phyloP scores from a whole-genome alignment of 2,888 invertebrate genomes.

The Drosophila rubida region DNA sequence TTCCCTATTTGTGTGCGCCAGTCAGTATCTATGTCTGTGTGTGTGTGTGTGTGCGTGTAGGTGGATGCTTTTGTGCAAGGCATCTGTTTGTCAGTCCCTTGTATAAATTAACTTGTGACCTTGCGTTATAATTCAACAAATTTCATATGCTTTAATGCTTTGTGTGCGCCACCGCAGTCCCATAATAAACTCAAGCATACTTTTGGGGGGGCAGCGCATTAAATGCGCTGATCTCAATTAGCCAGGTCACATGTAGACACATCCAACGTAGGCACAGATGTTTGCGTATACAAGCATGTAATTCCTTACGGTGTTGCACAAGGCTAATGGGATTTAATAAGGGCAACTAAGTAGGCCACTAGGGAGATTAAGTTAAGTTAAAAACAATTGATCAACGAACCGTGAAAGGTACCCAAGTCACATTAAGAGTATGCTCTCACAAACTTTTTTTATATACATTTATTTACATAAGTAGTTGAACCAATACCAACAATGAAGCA shows the following conservation, averaged over 20 bases:
- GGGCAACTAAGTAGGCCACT: conserved; percentile 26
- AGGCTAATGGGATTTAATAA: conserved; percentile 45
- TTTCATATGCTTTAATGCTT: conserved; percentile 69
- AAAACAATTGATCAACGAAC: conserved; percentile 44
- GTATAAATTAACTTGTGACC: conserved; percentile 76
- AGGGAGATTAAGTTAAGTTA: conserved; percentile 18
- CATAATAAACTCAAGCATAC: conserved; percentile 38
- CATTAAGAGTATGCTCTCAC: neutral
- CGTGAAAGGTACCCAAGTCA: conserved; percentile 31
- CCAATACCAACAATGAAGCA: too few relatives aligned
- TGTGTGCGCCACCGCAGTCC: conserved; percentile 10
- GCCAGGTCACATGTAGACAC: conserved; percentile 25
- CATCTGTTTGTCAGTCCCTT: conserved; percentile 46
- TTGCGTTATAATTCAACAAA: conserved; percentile 63
- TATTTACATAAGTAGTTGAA: too few relatives aligned
- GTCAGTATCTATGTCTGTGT: neutral
- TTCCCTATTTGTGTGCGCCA: neutral
- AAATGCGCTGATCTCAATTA: conserved; percentile 56
- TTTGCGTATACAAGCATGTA: neutral
- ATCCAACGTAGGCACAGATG: neutral
- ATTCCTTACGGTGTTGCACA: neutral
- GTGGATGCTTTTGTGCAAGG: conserved; percentile 22
- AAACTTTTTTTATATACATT: too few relatives aligned
- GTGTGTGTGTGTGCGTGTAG: conserved; percentile 15
- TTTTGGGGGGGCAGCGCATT: conserved; percentile 36